Conservation (phyloP, 1,140 invertebrate species). For the Zaprionus ornatus region DNA sequence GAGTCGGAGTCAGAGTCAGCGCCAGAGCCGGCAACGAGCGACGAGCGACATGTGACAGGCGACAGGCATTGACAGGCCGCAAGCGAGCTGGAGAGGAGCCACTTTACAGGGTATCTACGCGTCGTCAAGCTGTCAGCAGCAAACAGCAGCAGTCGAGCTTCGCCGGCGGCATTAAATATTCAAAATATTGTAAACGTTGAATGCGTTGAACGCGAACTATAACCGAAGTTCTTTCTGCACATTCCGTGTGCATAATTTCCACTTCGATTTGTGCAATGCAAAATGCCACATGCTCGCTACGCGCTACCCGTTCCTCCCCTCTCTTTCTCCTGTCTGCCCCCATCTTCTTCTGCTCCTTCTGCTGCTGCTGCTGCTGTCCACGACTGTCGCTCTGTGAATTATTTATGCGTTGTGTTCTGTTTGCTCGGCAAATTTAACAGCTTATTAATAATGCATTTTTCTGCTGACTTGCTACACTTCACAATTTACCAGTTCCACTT, state of each 20-base stretch:
- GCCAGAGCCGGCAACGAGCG: neutral
- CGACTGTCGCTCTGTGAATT: slow-evolving; percentile 49
- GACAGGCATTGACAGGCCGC: slow-evolving; percentile 34
- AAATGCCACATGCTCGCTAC: slow-evolving; percentile 39
- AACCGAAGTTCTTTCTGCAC: slow-evolving; percentile 27
- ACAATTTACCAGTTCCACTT: slow-evolving; percentile 31
- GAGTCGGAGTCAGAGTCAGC: slow-evolving; percentile 26
- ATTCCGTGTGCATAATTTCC: slow-evolving; percentile 76
- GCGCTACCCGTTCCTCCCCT: neutral
- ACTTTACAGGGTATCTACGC: slow-evolving; percentile 28
- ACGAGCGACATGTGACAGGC: slow-evolving; percentile 24
- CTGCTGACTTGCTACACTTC: slow-evolving; percentile 63
- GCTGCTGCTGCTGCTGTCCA: slow-evolving; percentile 5
- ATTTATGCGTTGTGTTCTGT: slow-evolving; percentile 74
- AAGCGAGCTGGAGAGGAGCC: neutral
- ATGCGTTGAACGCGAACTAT: slow-evolving; percentile 33
- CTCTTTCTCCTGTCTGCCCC: too few relatives aligned
- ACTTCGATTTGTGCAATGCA: slow-evolving; percentile 67
- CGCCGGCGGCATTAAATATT: slow-evolving; percentile 67
- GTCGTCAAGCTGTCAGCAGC: neutral
- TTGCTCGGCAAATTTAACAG: slow-evolving; percentile 82
- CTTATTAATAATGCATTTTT: slow-evolving; percentile 81
- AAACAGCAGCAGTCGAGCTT: neutral
- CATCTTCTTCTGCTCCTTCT: neutral
- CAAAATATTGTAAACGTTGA: slow-evolving; percentile 80